Conservation (phyloP, 2,888 invertebrate species). For the Stramonita haemastoma region DNA sequence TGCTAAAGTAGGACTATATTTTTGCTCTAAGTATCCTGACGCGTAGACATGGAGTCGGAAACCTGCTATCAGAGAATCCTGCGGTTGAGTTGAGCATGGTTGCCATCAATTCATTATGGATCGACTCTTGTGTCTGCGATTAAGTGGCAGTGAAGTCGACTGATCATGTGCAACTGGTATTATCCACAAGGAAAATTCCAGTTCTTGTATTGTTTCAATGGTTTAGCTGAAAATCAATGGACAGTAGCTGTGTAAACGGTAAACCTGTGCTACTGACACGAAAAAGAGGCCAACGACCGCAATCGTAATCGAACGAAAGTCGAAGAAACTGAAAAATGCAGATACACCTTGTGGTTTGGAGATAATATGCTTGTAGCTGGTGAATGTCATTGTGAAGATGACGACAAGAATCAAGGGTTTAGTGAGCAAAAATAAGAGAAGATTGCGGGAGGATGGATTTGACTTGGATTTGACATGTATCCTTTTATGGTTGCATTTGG, state of each 20-base stretch:
- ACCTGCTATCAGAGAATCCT: not conserved
- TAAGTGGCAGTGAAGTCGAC: not conserved
- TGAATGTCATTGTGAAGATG: constrained; percentile 78
- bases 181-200: not conserved
- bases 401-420: constrained; percentile 92
- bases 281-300: not conserved
- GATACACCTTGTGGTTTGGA: no score
- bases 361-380: not conserved
- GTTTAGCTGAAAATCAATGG: not conserved
- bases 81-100: constrained; percentile 8
- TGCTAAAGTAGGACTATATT: not conserved
- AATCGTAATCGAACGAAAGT: constrained; percentile 2
- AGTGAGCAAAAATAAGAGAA: constrained; percentile 95
- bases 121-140: not conserved
- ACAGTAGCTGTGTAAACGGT: not conserved
- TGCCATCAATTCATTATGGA: constrained; percentile 3
- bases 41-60: constrained; percentile 38
- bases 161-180: not conserved
- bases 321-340: not conserved
- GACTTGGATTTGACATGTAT: constrained; percentile 98
- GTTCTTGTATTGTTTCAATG: not conserved
- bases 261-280: not conserved
- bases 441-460: constrained; percentile 95
- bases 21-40: not conserved
- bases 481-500: constrained; percentile 72